phyloP scores from a whole-genome alignment of 2,888 invertebrate genomes.

The Anagyrus pseudococci region DNA sequence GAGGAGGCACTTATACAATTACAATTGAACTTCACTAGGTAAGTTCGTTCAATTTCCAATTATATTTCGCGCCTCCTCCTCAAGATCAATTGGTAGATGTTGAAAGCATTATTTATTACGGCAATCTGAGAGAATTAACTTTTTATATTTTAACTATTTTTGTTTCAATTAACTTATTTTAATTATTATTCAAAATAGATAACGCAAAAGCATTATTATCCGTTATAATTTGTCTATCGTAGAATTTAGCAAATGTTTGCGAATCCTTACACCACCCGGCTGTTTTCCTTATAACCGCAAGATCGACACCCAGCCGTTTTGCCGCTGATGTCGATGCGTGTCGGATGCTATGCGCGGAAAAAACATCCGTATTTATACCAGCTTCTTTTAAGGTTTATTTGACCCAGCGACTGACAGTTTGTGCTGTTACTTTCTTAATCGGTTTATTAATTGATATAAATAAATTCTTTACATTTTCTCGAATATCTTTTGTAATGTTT shows the following conservation, averaged over 20 bases:
- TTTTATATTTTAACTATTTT: neutral
- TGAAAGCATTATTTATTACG: neutral
- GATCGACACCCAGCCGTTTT: constrained; percentile 24
- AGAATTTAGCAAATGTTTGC: constrained; percentile 22
- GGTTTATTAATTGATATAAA: constrained; percentile 29
- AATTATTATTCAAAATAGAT: constrained; percentile 1
- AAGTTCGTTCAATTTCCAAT: constrained; percentile 2
- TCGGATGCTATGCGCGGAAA: constrained; percentile 31
- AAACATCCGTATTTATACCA: constrained; percentile 7
- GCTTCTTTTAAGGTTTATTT: constrained; percentile 17
- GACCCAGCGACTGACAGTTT: constrained; percentile 34
- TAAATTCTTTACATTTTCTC: constrained; percentile 4
- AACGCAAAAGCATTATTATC: neutral
- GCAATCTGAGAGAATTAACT: no score
- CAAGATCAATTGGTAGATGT: constrained; percentile 14
- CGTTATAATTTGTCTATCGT: constrained; percentile 10
- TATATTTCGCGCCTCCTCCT: neutral
- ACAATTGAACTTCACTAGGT: constrained; percentile 6
- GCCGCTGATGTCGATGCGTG: constrained; percentile 36
- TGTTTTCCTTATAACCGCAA: constrained; percentile 27
- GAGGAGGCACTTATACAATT: constrained; percentile 21
- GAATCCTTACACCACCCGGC: constrained; percentile 33
- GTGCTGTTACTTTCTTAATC: constrained; percentile 10
- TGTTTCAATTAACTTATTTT: neutral
- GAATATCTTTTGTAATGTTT: constrained; percentile 8